Evolutionary conservation across 2,888 invertebrate species (phyloP).

Genomic region (Thecocarcelia acutangulata): DNA sequence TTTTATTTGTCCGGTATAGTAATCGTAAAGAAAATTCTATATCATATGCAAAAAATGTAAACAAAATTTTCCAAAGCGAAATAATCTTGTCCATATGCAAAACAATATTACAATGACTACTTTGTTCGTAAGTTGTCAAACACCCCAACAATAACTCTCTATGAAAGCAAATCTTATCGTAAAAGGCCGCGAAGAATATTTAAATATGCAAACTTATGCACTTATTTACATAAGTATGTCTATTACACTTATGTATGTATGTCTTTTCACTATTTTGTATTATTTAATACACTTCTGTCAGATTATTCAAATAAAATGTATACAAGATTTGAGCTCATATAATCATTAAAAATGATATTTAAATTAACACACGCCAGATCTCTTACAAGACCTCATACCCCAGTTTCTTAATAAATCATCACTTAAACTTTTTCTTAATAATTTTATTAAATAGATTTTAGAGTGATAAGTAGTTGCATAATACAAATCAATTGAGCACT

Average conservation of each 20-base stretch:
- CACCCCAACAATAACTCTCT: slow-evolving; percentile 10
- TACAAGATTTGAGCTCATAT: neutral
- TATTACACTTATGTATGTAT: neutral
- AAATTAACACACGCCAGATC: slow-evolving; percentile 48
- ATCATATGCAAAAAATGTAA: neutral
- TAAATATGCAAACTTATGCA: slow-evolving; percentile 4
- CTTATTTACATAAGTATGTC: neutral
- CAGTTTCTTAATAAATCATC: slow-evolving; percentile 44
- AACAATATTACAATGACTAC: slow-evolving; percentile 9
- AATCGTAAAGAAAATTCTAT: too few relatives aligned
- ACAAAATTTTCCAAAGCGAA: slow-evolving; percentile 40
- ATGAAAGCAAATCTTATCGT: slow-evolving; percentile 36
- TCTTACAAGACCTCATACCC: slow-evolving; percentile 48
- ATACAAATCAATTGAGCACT: slow-evolving; percentile 4
- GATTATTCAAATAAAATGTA: neutral
- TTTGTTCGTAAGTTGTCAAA: slow-evolving; percentile 6
- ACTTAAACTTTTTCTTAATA: slow-evolving; percentile 27
- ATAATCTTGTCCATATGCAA: slow-evolving; percentile 16
- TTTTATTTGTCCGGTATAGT: too few relatives aligned
- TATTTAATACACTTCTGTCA: slow-evolving; percentile 14
- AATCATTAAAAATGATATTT: slow-evolving; percentile 16
- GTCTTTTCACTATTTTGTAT: neutral
- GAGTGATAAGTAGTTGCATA: slow-evolving; percentile 28
- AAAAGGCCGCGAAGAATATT: slow-evolving; percentile 16
- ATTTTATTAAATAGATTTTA: slow-evolving; percentile 2